A percentile compares a stretch with the other conserved stretches of the same genome.
phyloP scores from a whole-genome alignment of 1,140 invertebrate species.

The Diabrotica virgifera region DNA sequence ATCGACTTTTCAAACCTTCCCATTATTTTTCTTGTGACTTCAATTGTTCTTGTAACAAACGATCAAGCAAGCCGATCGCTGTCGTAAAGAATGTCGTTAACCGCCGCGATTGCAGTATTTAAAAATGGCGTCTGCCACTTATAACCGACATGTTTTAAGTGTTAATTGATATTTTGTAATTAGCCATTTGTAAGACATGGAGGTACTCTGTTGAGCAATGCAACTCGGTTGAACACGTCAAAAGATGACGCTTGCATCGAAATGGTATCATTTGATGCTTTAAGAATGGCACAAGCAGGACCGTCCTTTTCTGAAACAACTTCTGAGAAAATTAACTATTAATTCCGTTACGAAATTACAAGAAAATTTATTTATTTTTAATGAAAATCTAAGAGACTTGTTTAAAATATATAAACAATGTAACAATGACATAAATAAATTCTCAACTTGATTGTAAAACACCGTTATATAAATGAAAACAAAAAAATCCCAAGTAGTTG shows the following conservation, averaged over 20 bases:
- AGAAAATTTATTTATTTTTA: background rate
- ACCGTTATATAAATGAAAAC: no score
- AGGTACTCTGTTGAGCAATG: conserved; percentile 5
- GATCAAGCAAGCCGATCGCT: conserved; percentile 12
- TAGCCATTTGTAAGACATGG: conserved; percentile 15
- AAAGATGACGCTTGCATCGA: conserved; percentile 9
- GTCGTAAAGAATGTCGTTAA: conserved; percentile 22
- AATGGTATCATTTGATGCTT: conserved; percentile 16
- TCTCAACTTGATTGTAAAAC: no score
- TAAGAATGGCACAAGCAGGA: background rate
- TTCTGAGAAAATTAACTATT: background rate
- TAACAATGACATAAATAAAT: no score
- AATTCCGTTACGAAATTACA: background rate
- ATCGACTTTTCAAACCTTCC: conserved; percentile 15
- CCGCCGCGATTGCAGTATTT: conserved; percentile 18
- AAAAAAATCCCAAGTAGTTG: no score
- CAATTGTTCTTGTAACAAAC: conserved; percentile 17
- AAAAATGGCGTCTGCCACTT: conserved; percentile 22
- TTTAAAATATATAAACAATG: no score
- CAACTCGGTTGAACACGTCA: conserved; percentile 11
- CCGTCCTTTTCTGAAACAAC: background rate
- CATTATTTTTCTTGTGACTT: conserved; percentile 14
- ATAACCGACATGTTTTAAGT: conserved; percentile 20
- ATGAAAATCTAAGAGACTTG: background rate
- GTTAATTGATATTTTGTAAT: conserved; percentile 24